Evolutionary conservation across 2,113 vertebrate genomes (phyloP), one percentile per base, ranked within the genome.

Genomic region (Lutjanus erythropterus): DNA sequence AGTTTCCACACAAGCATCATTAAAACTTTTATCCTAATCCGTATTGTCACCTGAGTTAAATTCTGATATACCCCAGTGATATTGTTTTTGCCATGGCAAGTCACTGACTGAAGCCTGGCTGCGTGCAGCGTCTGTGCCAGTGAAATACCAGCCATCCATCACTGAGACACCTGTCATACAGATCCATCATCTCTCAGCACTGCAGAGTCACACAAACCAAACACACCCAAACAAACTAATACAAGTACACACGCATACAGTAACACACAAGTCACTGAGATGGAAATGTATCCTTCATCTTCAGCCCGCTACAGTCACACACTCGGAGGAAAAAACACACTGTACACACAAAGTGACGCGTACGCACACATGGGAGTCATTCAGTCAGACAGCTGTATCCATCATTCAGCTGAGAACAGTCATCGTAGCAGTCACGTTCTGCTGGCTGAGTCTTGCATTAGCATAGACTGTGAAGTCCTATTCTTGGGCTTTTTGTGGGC

Each of bases 71-170:
- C 21, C 14, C 37, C n/a, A 61, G 60, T 61, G 37, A 31, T 49
- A 50, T 62, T 56, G 27, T 71, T 60, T 83, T 73, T 65, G n/a
- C 65, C 25, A 58, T 12, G 41, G 53, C 23, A 59, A 73, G 49
- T 58, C 50, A 9, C 66, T 33, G 65, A 75, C 49, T 53, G 12
- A 27, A 53, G 33, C 74, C 11, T 5, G 37, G 27, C 42, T 35
- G n/a, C 75, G 29, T 69, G 53, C 75, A 72, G 42, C 2, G 0
- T 82, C 61, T 59, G 53, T 21, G 72, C 41, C 19, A n/a, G 39
- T 31, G 41, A 81, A 88, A 85, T 53, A 79, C 56, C 61, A 80
- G 72, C 79, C 75, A 91, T 91, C 84, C 71, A 86, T 93, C 91
- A 91, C 50, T 74, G 21, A 66, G 80, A 87, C 85, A 80, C 60